Evolutionary conservation across 2,113 vertebrate genomes (phyloP).

Genomic region (Petromus typicus): DNA sequence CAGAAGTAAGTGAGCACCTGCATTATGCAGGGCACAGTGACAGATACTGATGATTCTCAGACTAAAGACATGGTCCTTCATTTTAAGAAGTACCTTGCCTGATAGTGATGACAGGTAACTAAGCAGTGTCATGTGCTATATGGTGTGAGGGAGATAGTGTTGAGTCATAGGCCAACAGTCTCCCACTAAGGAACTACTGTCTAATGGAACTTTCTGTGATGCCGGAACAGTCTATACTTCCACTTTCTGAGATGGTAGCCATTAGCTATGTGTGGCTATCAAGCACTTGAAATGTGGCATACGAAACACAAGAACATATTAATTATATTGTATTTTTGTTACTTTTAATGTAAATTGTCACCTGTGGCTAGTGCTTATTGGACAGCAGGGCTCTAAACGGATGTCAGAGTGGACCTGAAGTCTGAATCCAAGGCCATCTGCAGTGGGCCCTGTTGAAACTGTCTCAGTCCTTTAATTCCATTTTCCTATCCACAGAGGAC

Average conservation of each 20-base stretch:
- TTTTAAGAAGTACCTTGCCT: neutral
- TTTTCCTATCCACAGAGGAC: neutral
- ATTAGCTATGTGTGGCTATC: neutral
- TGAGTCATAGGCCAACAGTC: constrained; percentile 3
- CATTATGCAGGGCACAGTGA: neutral
- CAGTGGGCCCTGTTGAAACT: neutral
- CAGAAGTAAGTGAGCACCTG: neutral
- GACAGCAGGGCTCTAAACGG: neutral
- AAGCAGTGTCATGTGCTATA: neutral
- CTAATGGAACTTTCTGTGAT: constrained; percentile 33
- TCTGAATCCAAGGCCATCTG: neutral
- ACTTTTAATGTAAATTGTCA: constrained; percentile 29
- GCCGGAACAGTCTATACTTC: neutral
- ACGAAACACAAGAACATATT: constrained; percentile 4
- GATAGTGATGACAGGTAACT: neutral
- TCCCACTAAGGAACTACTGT: neutral
- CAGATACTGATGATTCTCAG: neutral
- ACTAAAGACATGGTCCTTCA: neutral
- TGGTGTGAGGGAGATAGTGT: neutral
- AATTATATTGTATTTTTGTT: constrained; percentile 15
- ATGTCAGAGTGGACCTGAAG: neutral
- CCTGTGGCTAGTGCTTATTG: neutral
- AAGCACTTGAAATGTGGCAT: constrained; percentile 9
- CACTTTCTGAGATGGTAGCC: neutral
- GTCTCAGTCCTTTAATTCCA: constrained; percentile 16